A percentile compares a stretch with the other conserved stretches of the same genome.
Conservation (phyloP, 2,888 invertebrate genomes). For the Glaucopsyche alexis region DNA sequence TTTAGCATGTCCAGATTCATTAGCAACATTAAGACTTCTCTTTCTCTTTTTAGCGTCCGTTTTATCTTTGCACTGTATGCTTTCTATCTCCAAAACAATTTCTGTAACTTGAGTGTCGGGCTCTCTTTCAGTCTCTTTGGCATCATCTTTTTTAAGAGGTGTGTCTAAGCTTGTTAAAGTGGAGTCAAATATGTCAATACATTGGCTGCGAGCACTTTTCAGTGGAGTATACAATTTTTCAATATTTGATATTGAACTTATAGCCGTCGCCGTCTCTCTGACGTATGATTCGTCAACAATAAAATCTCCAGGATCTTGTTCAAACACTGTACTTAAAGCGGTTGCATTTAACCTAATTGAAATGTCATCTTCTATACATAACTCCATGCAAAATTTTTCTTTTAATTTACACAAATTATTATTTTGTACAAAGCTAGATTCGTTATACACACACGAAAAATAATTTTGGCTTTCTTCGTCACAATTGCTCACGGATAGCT, state of each 20-base stretch:
- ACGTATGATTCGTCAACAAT: conserved; percentile 43
- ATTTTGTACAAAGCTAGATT: conserved; percentile 44
- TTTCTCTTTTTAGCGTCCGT: conserved; percentile 60
- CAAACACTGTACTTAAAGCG: conserved; percentile 50
- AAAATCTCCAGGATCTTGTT: conserved; percentile 48
- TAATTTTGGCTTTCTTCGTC: conserved; percentile 60
- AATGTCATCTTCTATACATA: conserved; percentile 65
- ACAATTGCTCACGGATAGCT: conserved; percentile 59
- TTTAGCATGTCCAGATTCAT: conserved; percentile 54
- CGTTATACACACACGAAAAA: conserved; percentile 50
- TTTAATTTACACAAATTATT: conserved; percentile 52
- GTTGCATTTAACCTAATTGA: conserved; percentile 62
- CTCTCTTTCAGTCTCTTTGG: conserved; percentile 42
- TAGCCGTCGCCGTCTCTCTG: conserved; percentile 63
- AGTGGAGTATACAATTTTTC: conserved; percentile 65
- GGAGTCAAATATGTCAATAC: conserved; percentile 70
- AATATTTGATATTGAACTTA: conserved; percentile 58
- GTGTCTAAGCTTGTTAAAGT: conserved; percentile 72
- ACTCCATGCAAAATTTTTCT: conserved; percentile 69
- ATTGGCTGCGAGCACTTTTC: conserved; percentile 60
- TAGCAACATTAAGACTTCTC: conserved; percentile 52
- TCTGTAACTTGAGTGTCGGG: conserved; percentile 52
- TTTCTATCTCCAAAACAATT: conserved; percentile 60
- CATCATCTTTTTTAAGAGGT: conserved; percentile 58
- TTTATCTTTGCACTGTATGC: conserved; percentile 46